Evolutionary conservation across 2,888 invertebrate genomes (phyloP), one percentile per base, ranked within the genome.

Genomic region (Drosophila lutescens): DNA sequence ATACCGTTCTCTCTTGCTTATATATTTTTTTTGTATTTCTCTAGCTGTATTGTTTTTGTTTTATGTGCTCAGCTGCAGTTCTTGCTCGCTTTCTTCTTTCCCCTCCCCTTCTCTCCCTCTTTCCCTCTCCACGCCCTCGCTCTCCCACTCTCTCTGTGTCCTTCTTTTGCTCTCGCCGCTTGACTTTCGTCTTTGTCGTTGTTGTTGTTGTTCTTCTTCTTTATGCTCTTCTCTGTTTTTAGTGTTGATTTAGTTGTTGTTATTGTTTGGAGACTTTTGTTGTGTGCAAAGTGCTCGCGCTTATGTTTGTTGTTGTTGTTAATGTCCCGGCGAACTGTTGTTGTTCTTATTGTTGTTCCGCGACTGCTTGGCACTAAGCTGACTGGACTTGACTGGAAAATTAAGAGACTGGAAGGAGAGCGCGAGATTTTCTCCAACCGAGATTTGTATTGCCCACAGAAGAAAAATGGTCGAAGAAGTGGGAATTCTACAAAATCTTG

Each of bases 221-320:
- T 56, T 15, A 36, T 55, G 53, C 63, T 41, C 36, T 41, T 34
- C 66, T 66, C 66, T 40, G 67, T 66, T 66, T 32, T 66, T 67
- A 66, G 66, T 67, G 67, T 68, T 71, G 60, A 47, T 71, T 70
- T 60, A 70, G 70, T 70, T 70, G 71, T 70, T 70, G 71, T 61
- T 71, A 54, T 71, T 71, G 72, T 71, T 71, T 54, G 50, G 36
- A 53, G 70, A 69, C 69, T 66, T 59, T 58, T 69, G 53, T 59
- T 69, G 55, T 67, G 56, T 56, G 68, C 68, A 58, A 69, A 69
- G 68, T 58, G 68, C 58, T 69, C 38, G 15, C 67, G 57, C 34
- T 47, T 47, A 41, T 38, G 44, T 41, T 50, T 61, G 38, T 49
- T 34, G 17, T 47, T 67, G 40, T 44, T 63, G 49, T 51, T 36